These are phyloP conservation scores for Pseudorhiza aurosa DNA, from an alignment of 30 jellyfish, hydroid and myxozoan genomes.

Conservation along the genomic window DNA sequence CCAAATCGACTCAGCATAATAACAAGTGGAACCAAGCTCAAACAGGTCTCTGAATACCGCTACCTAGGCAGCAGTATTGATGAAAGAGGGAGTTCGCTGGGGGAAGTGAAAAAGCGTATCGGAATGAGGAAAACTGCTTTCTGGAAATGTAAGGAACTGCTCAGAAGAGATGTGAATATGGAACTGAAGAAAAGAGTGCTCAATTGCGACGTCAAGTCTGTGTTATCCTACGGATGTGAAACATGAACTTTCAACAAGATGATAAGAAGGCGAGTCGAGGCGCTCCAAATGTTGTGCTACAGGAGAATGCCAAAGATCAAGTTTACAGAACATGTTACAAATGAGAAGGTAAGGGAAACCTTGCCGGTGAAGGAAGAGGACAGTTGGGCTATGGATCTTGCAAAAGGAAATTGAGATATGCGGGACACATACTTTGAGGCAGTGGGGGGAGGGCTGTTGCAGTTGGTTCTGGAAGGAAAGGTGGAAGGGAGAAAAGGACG, in stretches of 20 bases:
- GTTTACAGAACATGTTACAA: slow-evolving; percentile 1
- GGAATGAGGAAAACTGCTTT: slow-evolving; percentile 31
- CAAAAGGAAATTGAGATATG: slow-evolving; percentile 17
- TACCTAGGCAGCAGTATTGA: slow-evolving; percentile 15
- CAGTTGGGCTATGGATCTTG: background rate
- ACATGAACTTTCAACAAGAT: slow-evolving; percentile 7
- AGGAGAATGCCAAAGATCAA: background rate
- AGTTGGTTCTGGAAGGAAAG: slow-evolving; percentile 17
- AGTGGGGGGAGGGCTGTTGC: slow-evolving; percentile 25
- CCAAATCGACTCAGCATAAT: background rate
- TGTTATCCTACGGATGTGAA: slow-evolving; percentile 8
- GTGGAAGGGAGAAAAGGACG: slow-evolving; percentile 36
- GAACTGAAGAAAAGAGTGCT: background rate
- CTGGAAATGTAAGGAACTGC: background rate
- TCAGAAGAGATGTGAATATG: slow-evolving; percentile 6
- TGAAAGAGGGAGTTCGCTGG: background rate
- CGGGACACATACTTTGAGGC: slow-evolving; percentile 38
- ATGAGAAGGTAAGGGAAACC: background rate
- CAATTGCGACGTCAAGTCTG: slow-evolving; percentile 6
- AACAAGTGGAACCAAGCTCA: background rate
- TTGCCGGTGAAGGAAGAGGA: background rate
- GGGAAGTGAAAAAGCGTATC: slow-evolving; percentile 10
- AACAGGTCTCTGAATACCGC: slow-evolving; percentile 9
- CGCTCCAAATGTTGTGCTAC: too few species aligned
- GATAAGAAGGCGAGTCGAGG: background rate